Evolutionary conservation across 2,888 invertebrate species (phyloP).

Genomic region (Ernsta delagoae): DNA sequence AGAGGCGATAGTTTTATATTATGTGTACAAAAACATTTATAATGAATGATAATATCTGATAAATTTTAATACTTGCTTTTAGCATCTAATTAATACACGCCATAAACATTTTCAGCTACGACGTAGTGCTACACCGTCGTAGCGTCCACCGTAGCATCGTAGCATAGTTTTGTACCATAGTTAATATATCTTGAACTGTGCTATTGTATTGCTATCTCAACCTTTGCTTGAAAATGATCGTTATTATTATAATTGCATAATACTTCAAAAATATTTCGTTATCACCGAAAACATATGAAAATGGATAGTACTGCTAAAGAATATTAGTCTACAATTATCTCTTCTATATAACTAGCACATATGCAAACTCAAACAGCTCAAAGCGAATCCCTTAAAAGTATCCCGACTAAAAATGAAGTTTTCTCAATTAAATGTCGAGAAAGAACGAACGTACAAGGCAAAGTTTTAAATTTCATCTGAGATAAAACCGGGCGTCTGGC

Average conservation of each 20-base stretch:
- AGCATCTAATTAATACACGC: no score
- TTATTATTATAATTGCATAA: no score
- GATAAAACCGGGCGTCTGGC: constrained; percentile 73
- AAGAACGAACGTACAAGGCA: constrained; percentile 65
- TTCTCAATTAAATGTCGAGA: constrained; percentile 71
- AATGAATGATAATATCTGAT: no score
- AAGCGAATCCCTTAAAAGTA: constrained; percentile 62
- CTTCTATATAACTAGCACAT: constrained; percentile 21
- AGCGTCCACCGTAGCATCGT: constrained; percentile 4
- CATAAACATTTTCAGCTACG: neutral
- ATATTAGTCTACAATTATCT: neutral
- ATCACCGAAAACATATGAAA: neutral
- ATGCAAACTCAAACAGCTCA: constrained; percentile 35
- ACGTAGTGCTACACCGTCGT: neutral
- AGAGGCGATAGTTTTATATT: no score
- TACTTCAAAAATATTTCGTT: no score
- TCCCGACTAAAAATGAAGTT: constrained; percentile 65
- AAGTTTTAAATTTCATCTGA: constrained; percentile 72
- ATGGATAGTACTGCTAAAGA: neutral
- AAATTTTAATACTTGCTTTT: no score
- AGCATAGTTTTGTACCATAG: no score
- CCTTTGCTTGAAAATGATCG: no score
- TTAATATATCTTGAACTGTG: no score
- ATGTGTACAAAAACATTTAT: no score
- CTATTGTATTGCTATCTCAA: no score